Conservation (phyloP, 2,113 vertebrate species). For the Thryonomys swinderianus region DNA sequence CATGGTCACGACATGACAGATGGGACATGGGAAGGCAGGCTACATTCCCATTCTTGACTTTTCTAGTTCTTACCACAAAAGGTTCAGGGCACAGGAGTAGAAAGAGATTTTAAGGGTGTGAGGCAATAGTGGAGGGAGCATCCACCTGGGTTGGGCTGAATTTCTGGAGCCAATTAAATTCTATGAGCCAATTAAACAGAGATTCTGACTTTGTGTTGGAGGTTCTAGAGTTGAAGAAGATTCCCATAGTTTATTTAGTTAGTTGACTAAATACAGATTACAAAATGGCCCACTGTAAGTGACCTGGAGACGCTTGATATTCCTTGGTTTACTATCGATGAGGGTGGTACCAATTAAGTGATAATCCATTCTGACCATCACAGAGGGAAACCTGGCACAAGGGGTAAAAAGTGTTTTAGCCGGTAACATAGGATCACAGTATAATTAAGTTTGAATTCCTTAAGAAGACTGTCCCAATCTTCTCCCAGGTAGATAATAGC, state of each 20-base stretch:
- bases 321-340: neutral
- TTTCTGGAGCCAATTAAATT: too few relatives aligned
- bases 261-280: neutral
- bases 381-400: neutral
- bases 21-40: neutral
- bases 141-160: neutral
- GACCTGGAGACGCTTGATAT: neutral
- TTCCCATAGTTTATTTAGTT: neutral
- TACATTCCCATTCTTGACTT: neutral
- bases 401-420: neutral
- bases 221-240: neutral
- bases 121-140: neutral
- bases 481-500: neutral
- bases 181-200: neutral
- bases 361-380: neutral
- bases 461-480: neutral
- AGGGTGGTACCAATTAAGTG: neutral
- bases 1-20: neutral
- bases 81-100: neutral
- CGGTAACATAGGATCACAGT: neutral
- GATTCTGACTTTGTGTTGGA: neutral
- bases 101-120: neutral
- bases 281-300: neutral
- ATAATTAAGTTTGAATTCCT: neutral
- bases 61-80: neutral